Conservation (phyloP, 2,797 vertebrate genomes). For the Lutjanus argentimaculatus region DNA sequence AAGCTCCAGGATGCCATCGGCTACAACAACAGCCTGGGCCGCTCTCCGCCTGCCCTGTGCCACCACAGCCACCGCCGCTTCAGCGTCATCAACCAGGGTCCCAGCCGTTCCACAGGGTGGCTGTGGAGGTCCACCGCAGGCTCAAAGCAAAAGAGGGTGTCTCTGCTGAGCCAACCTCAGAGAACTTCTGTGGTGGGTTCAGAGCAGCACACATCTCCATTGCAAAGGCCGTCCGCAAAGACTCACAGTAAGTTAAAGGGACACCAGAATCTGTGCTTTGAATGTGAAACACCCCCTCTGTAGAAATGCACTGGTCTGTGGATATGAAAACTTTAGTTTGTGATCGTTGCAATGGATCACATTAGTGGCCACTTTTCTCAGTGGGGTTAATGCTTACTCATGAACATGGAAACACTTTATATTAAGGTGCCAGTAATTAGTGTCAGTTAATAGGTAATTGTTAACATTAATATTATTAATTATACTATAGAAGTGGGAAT, state of each 20-base stretch:
- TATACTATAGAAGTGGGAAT: too few species aligned
- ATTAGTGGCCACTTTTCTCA: background rate
- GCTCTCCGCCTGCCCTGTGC: slow-evolving; percentile 48
- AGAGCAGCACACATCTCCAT: slow-evolving; percentile 62
- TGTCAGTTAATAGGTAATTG: too few species aligned
- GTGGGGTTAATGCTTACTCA: background rate
- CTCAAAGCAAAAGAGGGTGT: slow-evolving; percentile 88
- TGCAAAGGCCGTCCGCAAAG: slow-evolving; percentile 79
- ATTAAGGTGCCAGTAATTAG: too few species aligned
- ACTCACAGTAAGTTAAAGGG: slow-evolving; percentile 79
- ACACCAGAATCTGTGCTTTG: background rate
- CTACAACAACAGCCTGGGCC: slow-evolving; percentile 73
- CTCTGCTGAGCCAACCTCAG: slow-evolving; percentile 88
- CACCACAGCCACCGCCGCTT: slow-evolving; percentile 71
- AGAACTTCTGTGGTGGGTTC: slow-evolving; percentile 77
- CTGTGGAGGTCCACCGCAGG: slow-evolving; percentile 86
- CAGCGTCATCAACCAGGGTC: slow-evolving; percentile 86
- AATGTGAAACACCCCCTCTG: background rate
- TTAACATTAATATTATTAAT: too few species aligned
- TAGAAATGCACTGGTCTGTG: background rate
- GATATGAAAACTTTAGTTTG: background rate
- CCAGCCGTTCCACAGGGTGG: slow-evolving; percentile 85
- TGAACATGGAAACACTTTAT: background rate
- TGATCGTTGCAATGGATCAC: background rate
- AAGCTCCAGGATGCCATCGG: slow-evolving; percentile 89